Evolutionary conservation across 1,140 invertebrate genomes (phyloP).

Genomic region (Pentalonia nigronervosa): DNA sequence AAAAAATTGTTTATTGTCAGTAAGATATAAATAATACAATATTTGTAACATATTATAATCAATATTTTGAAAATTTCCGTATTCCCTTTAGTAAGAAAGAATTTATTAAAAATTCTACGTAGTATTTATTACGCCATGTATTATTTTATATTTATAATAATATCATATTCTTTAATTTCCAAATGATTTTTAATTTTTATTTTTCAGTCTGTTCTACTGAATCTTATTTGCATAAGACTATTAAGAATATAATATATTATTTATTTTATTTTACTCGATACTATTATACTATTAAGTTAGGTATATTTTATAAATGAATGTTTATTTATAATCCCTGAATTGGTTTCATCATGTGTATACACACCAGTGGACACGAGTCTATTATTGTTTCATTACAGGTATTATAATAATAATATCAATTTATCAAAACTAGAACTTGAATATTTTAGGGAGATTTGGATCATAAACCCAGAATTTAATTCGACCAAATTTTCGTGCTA

Average conservation of each 20-base stretch:
- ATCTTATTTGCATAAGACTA: not conserved
- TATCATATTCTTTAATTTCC: not conserved
- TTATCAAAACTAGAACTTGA: not conserved
- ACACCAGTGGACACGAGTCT: not conserved
- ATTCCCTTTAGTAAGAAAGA: not conserved
- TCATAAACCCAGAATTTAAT: not conserved
- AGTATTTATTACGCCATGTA: not conserved
- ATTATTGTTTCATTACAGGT: not conserved
- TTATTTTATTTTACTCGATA: not conserved
- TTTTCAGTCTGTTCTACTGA: not conserved
- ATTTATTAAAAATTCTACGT: not conserved
- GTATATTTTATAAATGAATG: not conserved
- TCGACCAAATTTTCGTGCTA: not conserved
- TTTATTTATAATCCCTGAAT: not conserved
- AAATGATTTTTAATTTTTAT: not conserved
- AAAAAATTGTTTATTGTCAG: not conserved
- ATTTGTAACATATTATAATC: not conserved
- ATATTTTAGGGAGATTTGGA: not conserved
- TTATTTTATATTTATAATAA: not conserved
- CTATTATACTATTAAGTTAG: not conserved
- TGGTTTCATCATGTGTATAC: not conserved
- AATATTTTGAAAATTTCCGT: not conserved
- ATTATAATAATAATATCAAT: not conserved
- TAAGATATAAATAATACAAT: not conserved
- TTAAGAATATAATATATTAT: not conserved